Percentiles rank a stretch among this genome's conserved stretches.
Evolutionary conservation across 2,113 vertebrate genomes (phyloP).

Genomic region (Platycercus adscitus): DNA sequence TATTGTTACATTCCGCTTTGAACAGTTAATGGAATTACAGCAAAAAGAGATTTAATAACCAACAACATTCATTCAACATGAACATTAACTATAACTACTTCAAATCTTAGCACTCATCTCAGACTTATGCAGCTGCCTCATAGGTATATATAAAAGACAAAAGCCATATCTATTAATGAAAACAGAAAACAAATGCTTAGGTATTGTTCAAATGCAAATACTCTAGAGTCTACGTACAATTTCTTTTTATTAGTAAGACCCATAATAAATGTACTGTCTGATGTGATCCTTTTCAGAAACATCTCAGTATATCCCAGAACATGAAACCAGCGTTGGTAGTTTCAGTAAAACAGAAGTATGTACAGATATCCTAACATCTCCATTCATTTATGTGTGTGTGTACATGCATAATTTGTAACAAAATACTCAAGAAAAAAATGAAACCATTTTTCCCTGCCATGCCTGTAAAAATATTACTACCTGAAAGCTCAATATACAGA

Average conservation of each 20-base stretch:
- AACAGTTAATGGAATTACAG: neutral
- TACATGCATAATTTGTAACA: neutral
- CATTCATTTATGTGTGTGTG: rapidly evolving
- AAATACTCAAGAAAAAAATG: neutral
- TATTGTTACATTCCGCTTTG: neutral
- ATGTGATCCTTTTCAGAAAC: constrained; percentile 51
- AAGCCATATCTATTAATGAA: neutral
- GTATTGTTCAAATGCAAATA: constrained; percentile 11
- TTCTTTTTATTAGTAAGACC: constrained; percentile 58
- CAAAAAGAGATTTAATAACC: neutral
- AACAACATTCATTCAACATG: neutral
- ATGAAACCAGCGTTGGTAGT: neutral
- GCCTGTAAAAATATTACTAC: neutral
- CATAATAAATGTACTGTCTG: constrained; percentile 41
- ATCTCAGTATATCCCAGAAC: constrained; percentile 9
- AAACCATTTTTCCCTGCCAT: neutral
- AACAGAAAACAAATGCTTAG: neutral
- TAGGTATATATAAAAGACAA: constrained; percentile 27
- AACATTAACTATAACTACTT: constrained; percentile 17
- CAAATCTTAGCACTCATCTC: constrained; percentile 5
- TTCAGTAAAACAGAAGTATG: neutral
- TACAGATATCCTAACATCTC: neutral
- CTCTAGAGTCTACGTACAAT: constrained; percentile 14
- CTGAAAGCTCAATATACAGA: neutral
- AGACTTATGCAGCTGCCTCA: neutral